phyloP scores from a whole-genome alignment of 1,140 invertebrate genomes.

The Agrilus planipennis region DNA sequence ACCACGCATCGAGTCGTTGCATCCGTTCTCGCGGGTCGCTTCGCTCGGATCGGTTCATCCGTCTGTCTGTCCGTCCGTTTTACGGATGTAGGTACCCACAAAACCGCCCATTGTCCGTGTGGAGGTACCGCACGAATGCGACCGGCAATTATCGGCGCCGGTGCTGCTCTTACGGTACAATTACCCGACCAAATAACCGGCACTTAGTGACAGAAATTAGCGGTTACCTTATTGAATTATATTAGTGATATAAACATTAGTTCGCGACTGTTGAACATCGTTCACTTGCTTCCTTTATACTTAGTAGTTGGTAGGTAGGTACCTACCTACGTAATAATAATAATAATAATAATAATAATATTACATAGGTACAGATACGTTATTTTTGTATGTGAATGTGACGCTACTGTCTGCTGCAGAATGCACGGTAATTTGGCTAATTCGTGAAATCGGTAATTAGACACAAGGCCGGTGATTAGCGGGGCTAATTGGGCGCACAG shows the following conservation, averaged over 20 bases:
- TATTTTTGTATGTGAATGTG: background rate
- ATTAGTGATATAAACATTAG: slow-evolving; percentile 15
- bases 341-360: background rate
- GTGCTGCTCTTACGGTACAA: slow-evolving; percentile 14
- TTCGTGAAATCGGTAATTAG: background rate
- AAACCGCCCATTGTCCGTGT: background rate
- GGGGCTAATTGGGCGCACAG: background rate
- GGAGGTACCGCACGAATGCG: slow-evolving; percentile 1
- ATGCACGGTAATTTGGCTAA: background rate
- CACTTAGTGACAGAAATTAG: slow-evolving; percentile 22
- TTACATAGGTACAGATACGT: background rate
- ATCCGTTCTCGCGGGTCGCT: too few species aligned
- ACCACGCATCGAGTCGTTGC: background rate
- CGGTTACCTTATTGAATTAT: slow-evolving; percentile 23
- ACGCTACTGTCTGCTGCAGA: background rate
- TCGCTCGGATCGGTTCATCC: slow-evolving; percentile 1
- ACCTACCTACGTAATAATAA: background rate
- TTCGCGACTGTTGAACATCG: background rate
- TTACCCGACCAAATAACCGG: slow-evolving; percentile 22
- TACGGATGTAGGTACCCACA: slow-evolving; percentile 16
- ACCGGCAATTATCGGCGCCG: slow-evolving; percentile 1
- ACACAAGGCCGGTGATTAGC: background rate
- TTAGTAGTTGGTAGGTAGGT: background rate
- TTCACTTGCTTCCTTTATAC: background rate
- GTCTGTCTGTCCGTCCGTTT: slow-evolving; percentile 6